phyloP scores from a whole-genome alignment of 2,797 vertebrate genomes.

The Scyliorhinus canicula region DNA sequence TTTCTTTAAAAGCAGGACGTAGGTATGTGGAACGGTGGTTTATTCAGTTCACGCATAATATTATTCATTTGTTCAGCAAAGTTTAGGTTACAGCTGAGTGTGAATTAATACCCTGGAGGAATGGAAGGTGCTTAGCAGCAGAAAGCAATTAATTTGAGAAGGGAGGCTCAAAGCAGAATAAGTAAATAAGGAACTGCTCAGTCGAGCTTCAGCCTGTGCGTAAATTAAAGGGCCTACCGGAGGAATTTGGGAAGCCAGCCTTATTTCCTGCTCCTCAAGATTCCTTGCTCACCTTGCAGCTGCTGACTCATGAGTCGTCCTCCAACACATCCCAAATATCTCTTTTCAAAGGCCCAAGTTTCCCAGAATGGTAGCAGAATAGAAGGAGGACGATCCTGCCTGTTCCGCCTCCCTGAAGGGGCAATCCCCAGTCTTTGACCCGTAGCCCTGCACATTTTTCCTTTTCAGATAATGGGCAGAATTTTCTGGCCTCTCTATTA shows the following conservation, averaged over 20 bases:
- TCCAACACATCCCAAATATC: neutral
- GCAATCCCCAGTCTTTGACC: neutral
- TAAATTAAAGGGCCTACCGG: neutral
- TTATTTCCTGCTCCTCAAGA: neutral
- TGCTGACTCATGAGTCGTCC: neutral
- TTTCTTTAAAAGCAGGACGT: neutral
- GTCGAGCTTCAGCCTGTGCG: neutral
- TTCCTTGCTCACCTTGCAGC: neutral
- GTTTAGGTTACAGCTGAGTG: slow-evolving; percentile 17
- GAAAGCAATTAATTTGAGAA: slow-evolving; percentile 34
- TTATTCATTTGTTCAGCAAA: slow-evolving; percentile 23
- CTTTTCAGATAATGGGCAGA: no score
- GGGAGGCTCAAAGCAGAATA: slow-evolving; percentile 10
- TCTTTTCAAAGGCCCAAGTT: neutral
- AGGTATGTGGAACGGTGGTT: neutral
- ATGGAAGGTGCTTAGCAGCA: slow-evolving; percentile 24
- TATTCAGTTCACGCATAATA: slow-evolving; percentile 15
- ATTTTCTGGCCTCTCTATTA: no score
- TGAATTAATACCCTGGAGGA: slow-evolving; percentile 13
- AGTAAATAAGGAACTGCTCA: slow-evolving; percentile 1
- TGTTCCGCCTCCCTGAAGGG: neutral
- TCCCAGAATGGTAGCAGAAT: neutral
- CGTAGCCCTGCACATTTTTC: no score
- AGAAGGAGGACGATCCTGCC: neutral
- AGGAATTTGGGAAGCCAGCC: neutral